These are phyloP conservation scores for Battus philenor DNA, from an alignment of 1,140 invertebrate genomes.

Conservation along the genomic window DNA sequence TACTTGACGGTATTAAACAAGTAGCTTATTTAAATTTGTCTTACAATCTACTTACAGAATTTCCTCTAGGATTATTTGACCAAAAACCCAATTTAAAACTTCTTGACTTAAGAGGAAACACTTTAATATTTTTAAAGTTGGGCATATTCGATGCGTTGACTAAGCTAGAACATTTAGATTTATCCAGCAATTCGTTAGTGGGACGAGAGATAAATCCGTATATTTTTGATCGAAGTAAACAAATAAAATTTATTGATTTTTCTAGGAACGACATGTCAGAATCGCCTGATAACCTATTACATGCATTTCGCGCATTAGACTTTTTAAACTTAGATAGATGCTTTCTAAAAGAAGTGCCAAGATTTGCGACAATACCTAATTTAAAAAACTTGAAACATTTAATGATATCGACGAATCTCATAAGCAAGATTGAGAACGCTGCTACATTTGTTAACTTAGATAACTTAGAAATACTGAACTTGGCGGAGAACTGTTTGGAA, in stretches of 20 bases:
- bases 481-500: conserved; percentile 42
- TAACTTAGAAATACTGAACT: conserved; percentile 37
- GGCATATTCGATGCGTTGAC: conserved; percentile 46
- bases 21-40: conserved; percentile 46
- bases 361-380: conserved; percentile 35
- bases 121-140: conserved; percentile 27
- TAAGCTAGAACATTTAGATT: conserved; percentile 40
- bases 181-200: conserved; percentile 41
- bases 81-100: conserved; percentile 32
- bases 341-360: conserved; percentile 36
- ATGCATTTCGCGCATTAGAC: conserved; percentile 33
- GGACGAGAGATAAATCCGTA: conserved; percentile 33
- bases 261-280: conserved; percentile 52
- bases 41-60: conserved; percentile 35
- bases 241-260: conserved; percentile 38
- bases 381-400: conserved; percentile 41
- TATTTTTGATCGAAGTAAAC: conserved; percentile 36
- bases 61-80: conserved; percentile 46
- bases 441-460: conserved; percentile 24
- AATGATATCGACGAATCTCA: conserved; percentile 40
- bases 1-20: conserved; percentile 31
- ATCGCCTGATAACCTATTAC: conserved; percentile 32
- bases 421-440: conserved; percentile 29
- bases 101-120: conserved; percentile 48
- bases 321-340: conserved; percentile 44